phyloP scores from a whole-genome alignment of 2,113 vertebrate genomes.

The Hiodon alosoides region DNA sequence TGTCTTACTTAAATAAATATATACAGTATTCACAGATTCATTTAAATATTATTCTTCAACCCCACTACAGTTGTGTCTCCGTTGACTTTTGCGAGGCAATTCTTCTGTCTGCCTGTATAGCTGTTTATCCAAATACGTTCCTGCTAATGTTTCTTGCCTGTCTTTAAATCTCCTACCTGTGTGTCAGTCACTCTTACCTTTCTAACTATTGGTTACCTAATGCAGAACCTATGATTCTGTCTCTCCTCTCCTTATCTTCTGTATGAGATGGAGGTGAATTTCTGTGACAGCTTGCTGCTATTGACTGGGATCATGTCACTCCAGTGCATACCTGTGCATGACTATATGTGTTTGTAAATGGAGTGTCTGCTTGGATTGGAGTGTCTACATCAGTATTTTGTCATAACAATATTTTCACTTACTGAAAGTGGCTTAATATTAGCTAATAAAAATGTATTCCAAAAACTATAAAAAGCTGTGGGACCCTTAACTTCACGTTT shows the following conservation, averaged over 20 bases:
- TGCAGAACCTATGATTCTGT: conserved; percentile 1
- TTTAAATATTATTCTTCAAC: not conserved
- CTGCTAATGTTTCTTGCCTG: not conserved
- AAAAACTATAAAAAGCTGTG: not conserved
- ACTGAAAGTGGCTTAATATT: conserved; percentile 28
- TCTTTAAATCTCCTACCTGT: not conserved
- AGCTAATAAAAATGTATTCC: conserved; percentile 10
- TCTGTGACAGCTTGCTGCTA: conserved; percentile 23
- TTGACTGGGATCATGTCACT: conserved; percentile 34
- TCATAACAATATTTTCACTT: conserved; percentile 30
- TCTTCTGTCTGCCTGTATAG: not conserved
- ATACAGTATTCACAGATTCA: not conserved
- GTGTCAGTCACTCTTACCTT: not conserved
- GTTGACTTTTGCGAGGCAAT: not conserved
- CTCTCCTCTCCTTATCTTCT: conserved; percentile 8
- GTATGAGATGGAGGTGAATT: conserved; percentile 26
- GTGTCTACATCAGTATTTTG: conserved; percentile 24
- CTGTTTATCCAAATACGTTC: not conserved
- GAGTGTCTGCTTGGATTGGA: not conserved
- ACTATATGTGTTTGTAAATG: conserved; percentile 9
- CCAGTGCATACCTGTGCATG: conserved; percentile 40
- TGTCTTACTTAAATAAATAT: not conserved
- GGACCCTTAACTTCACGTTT: no score
- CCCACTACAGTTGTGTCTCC: not conserved
- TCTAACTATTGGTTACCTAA: not conserved